phyloP scores from a whole-genome alignment of 2,113 vertebrate genomes.

The Toxostoma redivivum region DNA sequence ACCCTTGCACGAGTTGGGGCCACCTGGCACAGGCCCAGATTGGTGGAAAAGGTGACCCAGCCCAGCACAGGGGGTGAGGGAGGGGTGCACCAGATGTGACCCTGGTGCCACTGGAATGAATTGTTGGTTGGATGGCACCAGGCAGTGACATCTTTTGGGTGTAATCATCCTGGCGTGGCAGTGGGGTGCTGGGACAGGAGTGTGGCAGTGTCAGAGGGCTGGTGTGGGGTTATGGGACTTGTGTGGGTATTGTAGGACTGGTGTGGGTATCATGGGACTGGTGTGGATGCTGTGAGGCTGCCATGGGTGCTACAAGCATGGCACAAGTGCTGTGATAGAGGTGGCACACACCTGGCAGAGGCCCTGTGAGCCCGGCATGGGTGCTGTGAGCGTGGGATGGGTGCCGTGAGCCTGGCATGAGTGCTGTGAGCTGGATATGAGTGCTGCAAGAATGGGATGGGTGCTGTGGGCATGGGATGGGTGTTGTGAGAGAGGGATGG shows the following conservation, averaged over 20 bases:
- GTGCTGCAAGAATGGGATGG: accelerated
- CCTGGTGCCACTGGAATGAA: accelerated
- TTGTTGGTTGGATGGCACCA: accelerated
- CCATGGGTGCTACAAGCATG: no score
- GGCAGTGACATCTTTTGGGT: not conserved
- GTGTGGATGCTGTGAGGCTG: not conserved
- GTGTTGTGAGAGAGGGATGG: accelerated
- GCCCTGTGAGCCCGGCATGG: not conserved
- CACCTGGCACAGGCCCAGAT: not conserved
- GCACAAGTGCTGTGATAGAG: accelerated
- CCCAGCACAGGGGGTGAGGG: not conserved
- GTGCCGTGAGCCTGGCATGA: not conserved
- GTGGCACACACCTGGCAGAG: not conserved
- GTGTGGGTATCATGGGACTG: accelerated
- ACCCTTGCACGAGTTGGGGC: not conserved
- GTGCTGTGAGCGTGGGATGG: not conserved
- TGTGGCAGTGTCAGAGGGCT: not conserved
- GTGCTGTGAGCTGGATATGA: not conserved
- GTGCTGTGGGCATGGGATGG: not conserved
- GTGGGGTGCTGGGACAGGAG: not conserved
- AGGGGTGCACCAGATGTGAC: accelerated
- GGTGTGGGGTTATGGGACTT: not conserved
- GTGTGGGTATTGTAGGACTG: accelerated
- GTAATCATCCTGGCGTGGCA: not conserved
- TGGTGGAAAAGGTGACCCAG: not conserved